phyloP scores from a whole-genome alignment of 2,797 vertebrate genomes.

The Chromobotia macracanthus region DNA sequence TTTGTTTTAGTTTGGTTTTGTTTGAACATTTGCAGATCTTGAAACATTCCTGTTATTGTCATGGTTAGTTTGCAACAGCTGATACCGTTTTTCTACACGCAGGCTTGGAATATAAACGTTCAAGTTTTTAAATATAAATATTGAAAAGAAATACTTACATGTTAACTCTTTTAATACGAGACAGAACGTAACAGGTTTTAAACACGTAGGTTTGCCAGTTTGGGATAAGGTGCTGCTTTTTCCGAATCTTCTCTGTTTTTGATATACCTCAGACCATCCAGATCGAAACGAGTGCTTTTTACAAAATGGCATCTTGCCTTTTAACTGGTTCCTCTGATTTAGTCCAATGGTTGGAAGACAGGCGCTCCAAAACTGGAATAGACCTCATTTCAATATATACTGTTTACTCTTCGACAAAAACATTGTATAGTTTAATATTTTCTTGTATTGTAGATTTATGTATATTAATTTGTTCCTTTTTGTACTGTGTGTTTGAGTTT shows the following conservation, averaged over 20 bases:
- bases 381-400: slow-evolving; percentile 99
- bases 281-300: slow-evolving; percentile 46
- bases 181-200: slow-evolving; percentile 58
- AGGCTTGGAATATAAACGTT: slow-evolving; percentile 13
- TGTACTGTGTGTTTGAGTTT: slow-evolving; percentile 89
- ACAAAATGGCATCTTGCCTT: slow-evolving; percentile 42
- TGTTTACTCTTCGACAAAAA: slow-evolving; percentile 97
- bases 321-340: slow-evolving; percentile 44
- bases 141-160: slow-evolving; percentile 55
- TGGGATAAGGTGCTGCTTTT: slow-evolving; percentile 57
- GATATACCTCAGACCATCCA: slow-evolving; percentile 63
- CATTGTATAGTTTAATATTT: slow-evolving; percentile 99
- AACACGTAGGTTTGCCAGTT: slow-evolving; percentile 39
- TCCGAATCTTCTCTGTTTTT: slow-evolving; percentile 61
- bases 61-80: slow-evolving; percentile 37
- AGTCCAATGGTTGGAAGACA: slow-evolving; percentile 71
- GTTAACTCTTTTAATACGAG: slow-evolving; percentile 46
- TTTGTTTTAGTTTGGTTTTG: slow-evolving; percentile 1
- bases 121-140: slow-evolving; percentile 13
- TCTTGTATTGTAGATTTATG: slow-evolving; percentile 87
- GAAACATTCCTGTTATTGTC: slow-evolving; percentile 65
- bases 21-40: slow-evolving; percentile 46
- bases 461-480: slow-evolving; percentile 81
- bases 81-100: slow-evolving; percentile 23
- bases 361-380: slow-evolving; percentile 92